Conservation (phyloP, 2,797 vertebrate genomes). For the Xiphorhynchus erythropygius region DNA sequence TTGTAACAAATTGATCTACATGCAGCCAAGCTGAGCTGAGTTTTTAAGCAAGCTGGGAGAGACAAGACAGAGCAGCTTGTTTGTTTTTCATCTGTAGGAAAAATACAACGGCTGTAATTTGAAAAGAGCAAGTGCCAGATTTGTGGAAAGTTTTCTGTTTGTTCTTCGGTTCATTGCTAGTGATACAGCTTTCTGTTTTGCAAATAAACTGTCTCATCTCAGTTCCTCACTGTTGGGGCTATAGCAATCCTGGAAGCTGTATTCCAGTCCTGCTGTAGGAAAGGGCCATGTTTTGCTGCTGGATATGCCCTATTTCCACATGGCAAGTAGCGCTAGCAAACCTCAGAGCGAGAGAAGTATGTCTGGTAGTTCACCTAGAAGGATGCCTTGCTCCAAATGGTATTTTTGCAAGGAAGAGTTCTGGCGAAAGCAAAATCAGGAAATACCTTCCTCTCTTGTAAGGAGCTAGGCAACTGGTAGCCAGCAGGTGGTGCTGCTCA, state of each 20-base stretch:
- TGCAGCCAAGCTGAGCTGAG: conserved; percentile 37
- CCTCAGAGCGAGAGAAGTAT: not conserved
- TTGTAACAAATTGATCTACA: conserved; percentile 52
- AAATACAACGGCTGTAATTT: conserved; percentile 23
- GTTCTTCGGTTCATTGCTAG: conserved; percentile 50
- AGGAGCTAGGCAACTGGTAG: not conserved
- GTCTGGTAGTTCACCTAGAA: not conserved
- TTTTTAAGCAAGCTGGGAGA: conserved; percentile 28
- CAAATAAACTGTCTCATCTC: conserved; percentile 38
- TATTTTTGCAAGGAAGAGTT: not conserved
- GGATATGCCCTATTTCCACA: not conserved
- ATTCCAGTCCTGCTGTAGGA: not conserved
- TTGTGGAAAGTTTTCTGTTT: conserved; percentile 45
- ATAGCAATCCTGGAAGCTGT: not conserved
- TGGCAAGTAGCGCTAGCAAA: not conserved
- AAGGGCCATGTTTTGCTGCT: not conserved
- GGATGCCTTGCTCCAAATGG: not conserved
- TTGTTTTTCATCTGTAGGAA: conserved; percentile 61
- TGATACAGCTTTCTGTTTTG: not conserved
- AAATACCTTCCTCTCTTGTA: not conserved
- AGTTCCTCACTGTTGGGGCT: not conserved
- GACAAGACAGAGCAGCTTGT: conserved; percentile 36
- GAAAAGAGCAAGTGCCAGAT: conserved; percentile 54
- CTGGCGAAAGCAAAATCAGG: not conserved
- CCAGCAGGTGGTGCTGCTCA: not conserved